Evolutionary conservation across 92 coral and sea anemone genomes (phyloP).

Genomic region (Siderastrea radians): DNA sequence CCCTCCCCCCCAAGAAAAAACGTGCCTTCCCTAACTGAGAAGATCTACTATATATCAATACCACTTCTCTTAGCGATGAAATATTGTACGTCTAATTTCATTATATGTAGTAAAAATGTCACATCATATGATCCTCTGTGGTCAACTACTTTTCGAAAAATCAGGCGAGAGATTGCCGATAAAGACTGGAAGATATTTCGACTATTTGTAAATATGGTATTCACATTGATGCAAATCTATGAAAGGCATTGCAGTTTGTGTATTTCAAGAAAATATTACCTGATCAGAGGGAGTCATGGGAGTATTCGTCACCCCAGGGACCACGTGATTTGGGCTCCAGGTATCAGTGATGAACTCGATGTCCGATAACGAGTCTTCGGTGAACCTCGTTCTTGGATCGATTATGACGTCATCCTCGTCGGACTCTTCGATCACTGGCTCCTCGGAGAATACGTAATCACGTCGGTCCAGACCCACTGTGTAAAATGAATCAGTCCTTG

Average conservation of each 20-base stretch:
- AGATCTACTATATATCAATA: no score
- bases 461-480: slow-evolving; percentile 43
- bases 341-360: neutral
- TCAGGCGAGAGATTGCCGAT: no score
- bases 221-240: no score
- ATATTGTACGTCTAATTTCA: no score
- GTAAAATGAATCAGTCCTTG: slow-evolving; percentile 15
- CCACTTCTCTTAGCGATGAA: no score
- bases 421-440: neutral
- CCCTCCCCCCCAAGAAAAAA: no score
- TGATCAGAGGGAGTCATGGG: slow-evolving; percentile 16
- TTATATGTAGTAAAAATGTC: no score
- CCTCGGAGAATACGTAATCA: slow-evolving; percentile 17
- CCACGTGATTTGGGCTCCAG: neutral
- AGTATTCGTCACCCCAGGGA: neutral
- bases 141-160: no score
- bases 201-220: no score
- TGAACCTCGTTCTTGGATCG: neutral
- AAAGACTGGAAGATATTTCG: no score
- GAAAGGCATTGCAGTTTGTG: neutral
- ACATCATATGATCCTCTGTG: no score
- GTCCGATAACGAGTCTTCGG: slow-evolving; percentile 15
- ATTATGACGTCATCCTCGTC: slow-evolving; percentile 16
- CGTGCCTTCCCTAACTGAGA: no score
- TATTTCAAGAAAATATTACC: slow-evolving; percentile 3